Percentiles rank a stretch among this genome's conserved stretches.
Conservation (phyloP, 2,797 vertebrate species). For the Oceanodroma leucorhoa region DNA sequence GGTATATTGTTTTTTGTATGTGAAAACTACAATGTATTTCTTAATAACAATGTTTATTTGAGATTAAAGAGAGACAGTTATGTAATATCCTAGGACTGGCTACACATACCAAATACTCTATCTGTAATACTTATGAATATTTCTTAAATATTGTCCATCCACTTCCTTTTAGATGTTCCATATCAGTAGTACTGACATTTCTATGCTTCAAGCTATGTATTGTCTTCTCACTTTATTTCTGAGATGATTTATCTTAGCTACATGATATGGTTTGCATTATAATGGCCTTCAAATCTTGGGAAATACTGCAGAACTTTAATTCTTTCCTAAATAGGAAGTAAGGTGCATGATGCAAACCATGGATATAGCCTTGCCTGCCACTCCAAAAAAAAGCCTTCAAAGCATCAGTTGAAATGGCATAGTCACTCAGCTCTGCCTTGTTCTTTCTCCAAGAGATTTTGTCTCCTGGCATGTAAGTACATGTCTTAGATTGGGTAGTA, state of each 20-base stretch:
- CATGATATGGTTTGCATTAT: neutral
- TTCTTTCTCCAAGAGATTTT: neutral
- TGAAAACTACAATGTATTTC: neutral
- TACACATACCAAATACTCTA: neutral
- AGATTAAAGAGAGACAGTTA: neutral
- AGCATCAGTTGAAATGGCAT: neutral
- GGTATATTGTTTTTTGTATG: neutral
- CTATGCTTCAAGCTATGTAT: rapidly evolving
- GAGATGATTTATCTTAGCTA: neutral
- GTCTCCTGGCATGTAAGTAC: neutral
- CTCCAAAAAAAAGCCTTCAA: neutral
- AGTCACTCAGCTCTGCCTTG: neutral
- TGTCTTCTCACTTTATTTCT: neutral
- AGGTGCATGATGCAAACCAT: neutral
- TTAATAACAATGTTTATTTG: neutral
- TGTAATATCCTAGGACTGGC: neutral
- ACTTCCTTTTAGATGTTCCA: neutral
- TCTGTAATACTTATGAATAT: neutral
- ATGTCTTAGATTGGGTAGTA: neutral
- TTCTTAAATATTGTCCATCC: neutral
- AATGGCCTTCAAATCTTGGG: neutral
- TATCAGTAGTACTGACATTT: neutral
- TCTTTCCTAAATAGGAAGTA: neutral
- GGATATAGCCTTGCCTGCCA: neutral
- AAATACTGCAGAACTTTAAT: neutral